These are phyloP conservation scores for Blastobasis adustella DNA, from an alignment of 2,888 invertebrate species.

Conservation along the genomic window DNA sequence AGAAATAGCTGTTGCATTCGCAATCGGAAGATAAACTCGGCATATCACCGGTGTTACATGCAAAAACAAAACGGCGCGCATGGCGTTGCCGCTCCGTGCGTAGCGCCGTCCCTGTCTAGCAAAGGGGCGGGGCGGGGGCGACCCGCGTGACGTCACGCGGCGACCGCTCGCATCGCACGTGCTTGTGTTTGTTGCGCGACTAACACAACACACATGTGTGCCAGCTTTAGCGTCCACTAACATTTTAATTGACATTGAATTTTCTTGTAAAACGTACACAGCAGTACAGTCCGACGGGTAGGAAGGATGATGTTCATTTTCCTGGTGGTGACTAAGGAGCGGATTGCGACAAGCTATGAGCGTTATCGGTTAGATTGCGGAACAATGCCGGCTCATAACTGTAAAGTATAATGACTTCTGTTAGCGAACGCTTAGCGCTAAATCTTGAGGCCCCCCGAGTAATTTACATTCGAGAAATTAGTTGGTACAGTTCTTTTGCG, in stretches of 20 bases:
- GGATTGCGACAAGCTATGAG: neutral
- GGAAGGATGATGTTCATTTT: slow-evolving; percentile 4
- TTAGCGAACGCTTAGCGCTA: neutral
- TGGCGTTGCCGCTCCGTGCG: slow-evolving; percentile 56
- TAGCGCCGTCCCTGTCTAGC: slow-evolving; percentile 38
- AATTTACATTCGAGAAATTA: neutral
- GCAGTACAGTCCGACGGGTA: neutral
- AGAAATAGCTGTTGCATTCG: slow-evolving; percentile 63
- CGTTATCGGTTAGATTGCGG: slow-evolving; percentile 10
- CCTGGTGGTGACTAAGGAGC: slow-evolving; percentile 12
- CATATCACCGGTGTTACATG: slow-evolving; percentile 59
- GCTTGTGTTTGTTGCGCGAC: slow-evolving; percentile 67
- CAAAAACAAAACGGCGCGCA: slow-evolving; percentile 63
- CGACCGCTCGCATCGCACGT: slow-evolving; percentile 54
- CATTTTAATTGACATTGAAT: slow-evolving; percentile 42
- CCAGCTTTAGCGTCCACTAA: slow-evolving; percentile 25
- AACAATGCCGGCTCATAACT: slow-evolving; percentile 13
- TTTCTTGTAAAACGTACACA: slow-evolving; percentile 18
- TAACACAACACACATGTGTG: slow-evolving; percentile 48
- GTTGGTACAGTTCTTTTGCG: slow-evolving; percentile 15
- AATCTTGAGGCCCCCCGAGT: neutral
- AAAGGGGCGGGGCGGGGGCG: slow-evolving; percentile 52
- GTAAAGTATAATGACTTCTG: slow-evolving; percentile 15
- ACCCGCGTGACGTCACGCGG: slow-evolving; percentile 56
- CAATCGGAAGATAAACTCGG: slow-evolving; percentile 67